Percentiles rank a stretch among this genome's conserved stretches.
Evolutionary conservation across 37 sponge, comb jelly and placozoan genomes (phyloP).

Genomic region (Tethya wilhelma): DNA sequence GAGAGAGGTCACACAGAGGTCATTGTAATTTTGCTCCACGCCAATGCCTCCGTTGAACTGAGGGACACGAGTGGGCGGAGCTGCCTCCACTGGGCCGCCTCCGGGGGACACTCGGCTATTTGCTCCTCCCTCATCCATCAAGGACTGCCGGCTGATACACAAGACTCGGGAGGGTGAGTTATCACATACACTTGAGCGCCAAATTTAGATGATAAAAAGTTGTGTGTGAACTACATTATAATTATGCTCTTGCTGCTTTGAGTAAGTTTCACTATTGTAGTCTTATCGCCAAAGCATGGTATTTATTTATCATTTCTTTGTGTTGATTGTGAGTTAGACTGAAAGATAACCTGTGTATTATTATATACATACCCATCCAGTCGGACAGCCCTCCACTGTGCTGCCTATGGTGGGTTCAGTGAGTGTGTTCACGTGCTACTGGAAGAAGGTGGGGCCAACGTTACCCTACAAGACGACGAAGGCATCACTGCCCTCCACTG

Average conservation of each 20-base stretch:
- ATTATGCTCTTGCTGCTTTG: background rate
- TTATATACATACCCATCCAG: conserved; percentile 29
- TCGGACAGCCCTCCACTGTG: conserved; percentile 86
- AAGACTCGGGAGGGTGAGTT: conserved; percentile 55
- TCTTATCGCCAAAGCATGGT: too few species aligned
- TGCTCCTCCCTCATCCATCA: conserved; percentile 75
- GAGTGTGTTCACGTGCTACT: conserved; percentile 70
- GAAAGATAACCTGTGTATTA: too few species aligned
- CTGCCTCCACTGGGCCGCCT: conserved; percentile 92
- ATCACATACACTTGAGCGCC: background rate
- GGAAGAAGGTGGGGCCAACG: conserved; percentile 50
- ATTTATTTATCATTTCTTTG: too few species aligned
- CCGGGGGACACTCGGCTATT: conserved; percentile 83
- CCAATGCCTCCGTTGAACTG: conserved; percentile 68
- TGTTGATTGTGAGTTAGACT: too few species aligned
- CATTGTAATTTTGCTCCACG: conserved; percentile 72
- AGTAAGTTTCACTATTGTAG: too few species aligned
- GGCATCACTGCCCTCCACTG: conserved; percentile 91
- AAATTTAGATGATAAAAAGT: too few species aligned
- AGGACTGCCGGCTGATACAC: conserved; percentile 41
- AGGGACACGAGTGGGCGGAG: conserved; percentile 68
- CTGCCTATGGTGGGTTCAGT: conserved; percentile 76
- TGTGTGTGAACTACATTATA: too few species aligned
- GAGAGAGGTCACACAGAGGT: conserved; percentile 85
- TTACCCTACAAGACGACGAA: conserved; percentile 70